These are phyloP conservation scores for Arnoldichthys spilopterus DNA, from an alignment of 2,797 vertebrate genomes.

Conservation along the genomic window DNA sequence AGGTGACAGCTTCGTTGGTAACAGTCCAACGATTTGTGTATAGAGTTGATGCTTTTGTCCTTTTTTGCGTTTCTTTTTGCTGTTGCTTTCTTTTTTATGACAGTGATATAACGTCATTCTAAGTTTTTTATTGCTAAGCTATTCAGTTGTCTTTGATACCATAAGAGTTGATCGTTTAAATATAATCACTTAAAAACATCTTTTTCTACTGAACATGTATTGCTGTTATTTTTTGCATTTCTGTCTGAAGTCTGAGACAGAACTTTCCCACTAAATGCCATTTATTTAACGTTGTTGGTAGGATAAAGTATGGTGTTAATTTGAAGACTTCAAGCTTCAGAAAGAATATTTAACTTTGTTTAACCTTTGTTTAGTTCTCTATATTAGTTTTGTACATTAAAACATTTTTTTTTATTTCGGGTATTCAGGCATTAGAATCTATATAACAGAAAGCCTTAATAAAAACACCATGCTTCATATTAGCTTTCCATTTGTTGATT, in stretches of 20 bases:
- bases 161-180: no score
- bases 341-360: neutral
- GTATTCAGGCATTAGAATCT: neutral
- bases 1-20: slow-evolving; percentile 48
- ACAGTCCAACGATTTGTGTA: neutral
- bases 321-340: neutral
- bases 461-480: neutral
- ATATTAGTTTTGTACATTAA: neutral
- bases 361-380: neutral
- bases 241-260: neutral
- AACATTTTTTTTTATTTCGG: neutral
- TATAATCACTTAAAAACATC: no score
- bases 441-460: neutral
- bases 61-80: neutral
- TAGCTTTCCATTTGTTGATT: neutral
- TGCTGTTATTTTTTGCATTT: no score
- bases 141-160: neutral
- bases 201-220: no score
- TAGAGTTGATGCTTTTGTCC: neutral
- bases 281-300: neutral
- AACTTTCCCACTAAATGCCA: neutral
- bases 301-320: neutral
- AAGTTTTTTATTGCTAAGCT: neutral
- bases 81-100: neutral
- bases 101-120: no score